phyloP scores from a whole-genome alignment of 2,797 vertebrate genomes.

The Betta splendens region DNA sequence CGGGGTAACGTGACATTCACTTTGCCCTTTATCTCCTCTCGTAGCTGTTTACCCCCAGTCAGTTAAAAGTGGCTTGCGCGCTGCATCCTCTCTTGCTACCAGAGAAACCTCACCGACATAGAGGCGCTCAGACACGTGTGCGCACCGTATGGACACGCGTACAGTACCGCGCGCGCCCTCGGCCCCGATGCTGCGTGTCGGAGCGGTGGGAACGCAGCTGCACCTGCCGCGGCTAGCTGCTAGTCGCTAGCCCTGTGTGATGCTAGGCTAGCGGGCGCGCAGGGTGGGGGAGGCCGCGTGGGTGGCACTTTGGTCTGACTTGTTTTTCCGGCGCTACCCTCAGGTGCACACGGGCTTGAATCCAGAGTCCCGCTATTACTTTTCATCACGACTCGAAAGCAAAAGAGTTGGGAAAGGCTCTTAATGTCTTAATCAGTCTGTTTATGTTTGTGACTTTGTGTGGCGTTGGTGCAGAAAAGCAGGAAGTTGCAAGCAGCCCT shows the following conservation, averaged over 20 bases:
- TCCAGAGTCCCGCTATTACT: too few relatives aligned
- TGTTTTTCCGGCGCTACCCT: conserved; percentile 42
- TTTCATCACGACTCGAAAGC: too few relatives aligned
- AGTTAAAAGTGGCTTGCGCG: conserved; percentile 87
- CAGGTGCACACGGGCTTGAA: too few relatives aligned
- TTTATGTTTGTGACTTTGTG: too few relatives aligned
- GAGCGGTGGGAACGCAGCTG: conserved; percentile 35
- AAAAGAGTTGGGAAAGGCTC: too few relatives aligned
- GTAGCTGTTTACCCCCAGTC: conserved; percentile 88
- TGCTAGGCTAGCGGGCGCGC: conserved; percentile 45
- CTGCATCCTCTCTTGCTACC: conserved; percentile 83
- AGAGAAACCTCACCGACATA: conserved; percentile 83
- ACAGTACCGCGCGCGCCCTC: conserved; percentile 1
- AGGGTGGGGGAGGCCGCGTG: conserved; percentile 53
- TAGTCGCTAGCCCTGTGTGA: conserved; percentile 32
- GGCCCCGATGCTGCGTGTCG: conserved; percentile 36
- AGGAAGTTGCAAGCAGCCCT: too few relatives aligned
- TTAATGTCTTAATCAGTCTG: too few relatives aligned
- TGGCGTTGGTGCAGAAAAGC: too few relatives aligned
- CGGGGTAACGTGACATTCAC: conserved; percentile 84
- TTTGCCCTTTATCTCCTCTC: conserved; percentile 88
- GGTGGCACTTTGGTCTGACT: conserved; percentile 60
- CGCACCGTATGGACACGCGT: conserved; percentile 39
- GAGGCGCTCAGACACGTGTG: conserved; percentile 60
- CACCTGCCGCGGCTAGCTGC: conserved; percentile 23